Evolutionary conservation across 2,888 invertebrate species (phyloP).

Genomic region (Chromoteleia sp.): DNA sequence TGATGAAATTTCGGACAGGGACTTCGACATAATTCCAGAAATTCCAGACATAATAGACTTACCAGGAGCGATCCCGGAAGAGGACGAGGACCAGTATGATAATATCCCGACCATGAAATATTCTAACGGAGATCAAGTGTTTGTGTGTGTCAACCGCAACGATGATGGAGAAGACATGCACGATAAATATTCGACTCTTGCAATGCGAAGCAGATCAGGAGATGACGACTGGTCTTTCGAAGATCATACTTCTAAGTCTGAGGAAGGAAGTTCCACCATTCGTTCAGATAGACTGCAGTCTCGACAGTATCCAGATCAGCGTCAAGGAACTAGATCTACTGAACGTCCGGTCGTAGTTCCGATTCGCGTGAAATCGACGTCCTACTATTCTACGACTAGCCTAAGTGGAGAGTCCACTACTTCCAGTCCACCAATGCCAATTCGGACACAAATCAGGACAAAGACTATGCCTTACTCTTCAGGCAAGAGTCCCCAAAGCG

Average conservation of each 20-base stretch:
- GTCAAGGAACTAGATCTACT: conserved; percentile 85
- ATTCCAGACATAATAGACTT: conserved; percentile 75
- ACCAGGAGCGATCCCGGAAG: conserved; percentile 81
- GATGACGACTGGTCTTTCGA: conserved; percentile 81
- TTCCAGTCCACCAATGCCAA: conserved; percentile 83
- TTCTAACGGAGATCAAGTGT: conserved; percentile 77
- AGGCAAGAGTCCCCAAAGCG: conserved; percentile 82
- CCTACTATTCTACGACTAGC: conserved; percentile 86
- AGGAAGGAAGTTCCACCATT: conserved; percentile 65
- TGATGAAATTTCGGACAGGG: conserved; percentile 77
- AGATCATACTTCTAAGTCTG: conserved; percentile 72
- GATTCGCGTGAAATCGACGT: conserved; percentile 80
- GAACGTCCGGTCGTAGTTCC: conserved; percentile 86
- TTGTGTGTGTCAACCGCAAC: conserved; percentile 79
- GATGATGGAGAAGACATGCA: conserved; percentile 83
- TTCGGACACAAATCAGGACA: conserved; percentile 82
- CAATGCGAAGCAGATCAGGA: conserved; percentile 74
- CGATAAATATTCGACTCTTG: conserved; percentile 80
- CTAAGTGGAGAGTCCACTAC: conserved; percentile 88
- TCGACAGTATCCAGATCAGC: conserved; percentile 69
- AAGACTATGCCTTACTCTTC: conserved; percentile 82
- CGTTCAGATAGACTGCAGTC: conserved; percentile 69
- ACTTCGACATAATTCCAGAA: conserved; percentile 77
- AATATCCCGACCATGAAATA: conserved; percentile 83
- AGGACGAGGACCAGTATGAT: conserved; percentile 82